Base-by-base conservation (phyloP, 2,888 invertebrate genomes). In the Bombylius major region DNA sequence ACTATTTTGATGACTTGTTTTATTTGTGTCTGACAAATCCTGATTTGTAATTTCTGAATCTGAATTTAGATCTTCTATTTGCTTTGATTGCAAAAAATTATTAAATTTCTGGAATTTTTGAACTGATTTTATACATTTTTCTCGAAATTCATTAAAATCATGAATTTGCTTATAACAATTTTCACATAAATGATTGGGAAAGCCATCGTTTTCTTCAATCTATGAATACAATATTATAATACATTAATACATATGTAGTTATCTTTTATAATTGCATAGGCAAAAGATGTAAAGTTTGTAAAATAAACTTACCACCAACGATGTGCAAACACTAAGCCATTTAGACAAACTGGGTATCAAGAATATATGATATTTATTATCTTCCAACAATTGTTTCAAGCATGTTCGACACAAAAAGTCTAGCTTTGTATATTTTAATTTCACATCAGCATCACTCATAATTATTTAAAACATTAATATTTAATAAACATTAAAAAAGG, bases 91-190 rank as follows among this genome's bases (percentile, higher is more conserved):
- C 23, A 23, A 23, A 23, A 2, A 23, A 23, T 23, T 23, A 23
- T 36, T 11, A 1, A 42, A 46, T 51, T 44, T 33, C 50, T 44
- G 11, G 1, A 56, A 53, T 12, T 31, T 13, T 12, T 47, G 50
- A 34, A 56, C 36, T 5, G 56, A 56, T 9, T 47, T 14, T 5
- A 31, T 12, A 45, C 58, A 59, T 55, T 53, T 56, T 39, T 7
- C n/a, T 34, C 51, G 51, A 50, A 59, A 59, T 44, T 51, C 55
- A 44, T 54, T 34, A 23, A 52, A 55, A 14, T 50, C 50, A 14
- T 49, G 46, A 32, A 59, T 6, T 36, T 50, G 50, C 4, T 42
- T 13, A 34, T 44, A 53, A 33, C 58, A 59, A 8, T 34, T 6
- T 14, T 47, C 9, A 32, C 58, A 59, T n/a, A 59, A 42, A 34